phyloP scores from a whole-genome alignment of 2,797 vertebrate species.

The Xenopus petersii region DNA sequence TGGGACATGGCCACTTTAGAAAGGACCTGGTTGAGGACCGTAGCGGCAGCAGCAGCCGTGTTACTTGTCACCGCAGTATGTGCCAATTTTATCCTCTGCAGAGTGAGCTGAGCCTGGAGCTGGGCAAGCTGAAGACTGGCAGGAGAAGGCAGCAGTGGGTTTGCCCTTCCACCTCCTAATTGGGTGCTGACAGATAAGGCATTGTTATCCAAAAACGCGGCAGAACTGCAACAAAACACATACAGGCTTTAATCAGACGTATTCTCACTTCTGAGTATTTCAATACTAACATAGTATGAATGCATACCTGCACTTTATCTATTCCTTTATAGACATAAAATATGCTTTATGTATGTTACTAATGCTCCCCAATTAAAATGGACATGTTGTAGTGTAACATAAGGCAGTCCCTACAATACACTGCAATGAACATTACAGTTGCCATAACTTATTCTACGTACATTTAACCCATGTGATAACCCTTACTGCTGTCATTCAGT shows the following conservation, averaged over 20 bases:
- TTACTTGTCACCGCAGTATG: constrained; percentile 81
- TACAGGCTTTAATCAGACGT: neutral
- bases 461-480: too few species aligned
- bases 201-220: constrained; percentile 78
- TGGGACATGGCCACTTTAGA: constrained; percentile 97
- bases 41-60: constrained; percentile 75
- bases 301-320: too few species aligned
- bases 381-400: too few species aligned
- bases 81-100: constrained; percentile 93
- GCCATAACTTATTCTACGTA: too few species aligned
- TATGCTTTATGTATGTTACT: too few species aligned
- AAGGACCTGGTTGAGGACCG: constrained; percentile 91
- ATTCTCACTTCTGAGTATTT: too few species aligned
- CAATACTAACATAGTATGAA: too few species aligned
- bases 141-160: constrained; percentile 84
- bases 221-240: constrained; percentile 63
- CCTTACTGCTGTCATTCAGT: too few species aligned
- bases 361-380: too few species aligned
- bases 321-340: too few species aligned
- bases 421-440: too few species aligned
- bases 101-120: constrained; percentile 93
- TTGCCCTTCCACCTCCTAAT: constrained; percentile 64
- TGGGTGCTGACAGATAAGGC: constrained; percentile 64
- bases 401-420: too few species aligned
- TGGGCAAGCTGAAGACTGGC: constrained; percentile 93